These are phyloP conservation scores for Electrophaes corylata DNA, from an alignment of 2,888 invertebrate species.

Conservation along the genomic window DNA sequence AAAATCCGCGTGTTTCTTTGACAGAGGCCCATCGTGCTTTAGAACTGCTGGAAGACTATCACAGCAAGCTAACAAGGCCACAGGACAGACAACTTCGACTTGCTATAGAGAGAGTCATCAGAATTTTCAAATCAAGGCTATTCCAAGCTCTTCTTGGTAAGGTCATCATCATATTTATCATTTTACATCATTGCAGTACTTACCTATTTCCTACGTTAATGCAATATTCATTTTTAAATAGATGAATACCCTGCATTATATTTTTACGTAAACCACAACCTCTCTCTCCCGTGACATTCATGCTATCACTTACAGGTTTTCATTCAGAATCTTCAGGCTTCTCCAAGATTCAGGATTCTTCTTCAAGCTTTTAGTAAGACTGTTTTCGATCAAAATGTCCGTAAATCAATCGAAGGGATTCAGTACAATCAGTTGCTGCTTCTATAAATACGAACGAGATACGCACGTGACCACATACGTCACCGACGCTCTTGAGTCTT, in stretches of 20 bases:
- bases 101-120: constrained; percentile 98
- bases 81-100: constrained; percentile 97
- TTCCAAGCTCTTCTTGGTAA: constrained; percentile 98
- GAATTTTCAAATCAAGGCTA: constrained; percentile 98
- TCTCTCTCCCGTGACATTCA: too few relatives aligned
- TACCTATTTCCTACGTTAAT: too few relatives aligned
- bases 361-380: too few relatives aligned
- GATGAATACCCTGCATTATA: too few relatives aligned
- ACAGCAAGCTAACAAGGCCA: constrained; percentile 95
- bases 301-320: too few relatives aligned
- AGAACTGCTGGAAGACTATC: constrained; percentile 99
- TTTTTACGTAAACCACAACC: too few relatives aligned
- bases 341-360: too few relatives aligned
- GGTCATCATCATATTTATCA: constrained; percentile 32
- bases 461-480: constrained; percentile 72
- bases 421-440: constrained; percentile 52
- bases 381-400: neutral
- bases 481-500: constrained; percentile 72
- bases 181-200: too few relatives aligned
- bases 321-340: too few relatives aligned
- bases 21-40: constrained; percentile 99
- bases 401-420: constrained; percentile 53
- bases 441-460: constrained; percentile 65
- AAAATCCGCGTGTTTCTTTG: constrained; percentile 29
- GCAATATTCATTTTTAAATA: too few relatives aligned